These are phyloP conservation scores for Amphimallon solstitiale DNA, from an alignment of 2,888 invertebrate genomes.

Conservation along the genomic window DNA sequence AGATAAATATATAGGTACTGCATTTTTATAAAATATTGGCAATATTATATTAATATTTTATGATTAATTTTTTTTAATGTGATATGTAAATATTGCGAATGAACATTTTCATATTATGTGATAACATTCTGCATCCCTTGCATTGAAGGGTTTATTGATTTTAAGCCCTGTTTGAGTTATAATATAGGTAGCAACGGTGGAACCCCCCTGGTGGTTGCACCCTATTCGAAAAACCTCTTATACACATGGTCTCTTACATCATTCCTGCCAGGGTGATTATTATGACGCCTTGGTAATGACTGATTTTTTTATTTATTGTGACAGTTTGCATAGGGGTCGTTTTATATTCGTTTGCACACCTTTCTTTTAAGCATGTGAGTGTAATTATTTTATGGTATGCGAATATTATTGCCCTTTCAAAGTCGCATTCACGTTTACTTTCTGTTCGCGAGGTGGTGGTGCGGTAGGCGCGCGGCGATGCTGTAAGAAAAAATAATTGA, in stretches of 20 bases:
- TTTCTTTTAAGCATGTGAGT: constrained; percentile 29
- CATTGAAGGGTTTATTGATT: constrained; percentile 50
- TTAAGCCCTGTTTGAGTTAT: constrained; percentile 47
- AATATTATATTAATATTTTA: background rate
- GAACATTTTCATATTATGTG: constrained; percentile 15
- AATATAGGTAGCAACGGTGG: constrained; percentile 42
- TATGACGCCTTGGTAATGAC: constrained; percentile 51
- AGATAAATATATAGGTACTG: too few species aligned
- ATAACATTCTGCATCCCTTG: constrained; percentile 46
- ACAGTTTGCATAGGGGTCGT: constrained; percentile 46
- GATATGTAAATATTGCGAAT: background rate
- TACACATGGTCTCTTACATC: constrained; percentile 49
- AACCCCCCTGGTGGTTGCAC: constrained; percentile 37
- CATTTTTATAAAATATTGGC: too few species aligned
- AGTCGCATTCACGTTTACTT: too few species aligned
- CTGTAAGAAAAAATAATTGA: too few species aligned
- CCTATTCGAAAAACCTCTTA: constrained; percentile 48
- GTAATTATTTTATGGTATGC: constrained; percentile 35
- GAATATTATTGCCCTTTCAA: too few species aligned
- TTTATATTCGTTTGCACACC: constrained; percentile 36
- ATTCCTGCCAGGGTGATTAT: constrained; percentile 48
- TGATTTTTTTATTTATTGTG: constrained; percentile 50
- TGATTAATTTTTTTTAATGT: background rate
- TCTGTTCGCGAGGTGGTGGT: too few species aligned
- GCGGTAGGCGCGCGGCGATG: too few species aligned